These are phyloP conservation scores for Druon quercuslanigerum DNA, from an alignment of 1,140 invertebrate genomes.

Conservation along the genomic window DNA sequence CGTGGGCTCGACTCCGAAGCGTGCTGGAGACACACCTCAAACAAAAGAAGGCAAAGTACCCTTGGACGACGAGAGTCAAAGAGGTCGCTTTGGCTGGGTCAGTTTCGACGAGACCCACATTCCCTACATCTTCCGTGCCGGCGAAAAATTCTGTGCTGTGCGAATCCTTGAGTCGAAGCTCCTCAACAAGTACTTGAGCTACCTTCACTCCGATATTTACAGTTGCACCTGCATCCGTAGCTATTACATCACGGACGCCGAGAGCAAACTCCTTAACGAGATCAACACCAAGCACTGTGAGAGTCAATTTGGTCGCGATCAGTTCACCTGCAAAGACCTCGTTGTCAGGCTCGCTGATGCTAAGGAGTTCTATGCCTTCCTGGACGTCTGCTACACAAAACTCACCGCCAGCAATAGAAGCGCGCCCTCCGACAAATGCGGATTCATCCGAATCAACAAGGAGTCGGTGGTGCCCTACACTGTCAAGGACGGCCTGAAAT, in stretches of 20 bases:
- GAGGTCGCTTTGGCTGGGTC: slow-evolving; percentile 93
- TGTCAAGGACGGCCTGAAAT: slow-evolving; percentile 87
- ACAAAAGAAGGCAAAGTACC: slow-evolving; percentile 68
- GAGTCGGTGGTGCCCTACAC: slow-evolving; percentile 96
- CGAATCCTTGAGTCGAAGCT: slow-evolving; percentile 92
- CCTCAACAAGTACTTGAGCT: slow-evolving; percentile 89
- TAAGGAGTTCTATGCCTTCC: slow-evolving; percentile 92
- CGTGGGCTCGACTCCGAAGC: slow-evolving; percentile 39
- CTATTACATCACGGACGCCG: slow-evolving; percentile 94
- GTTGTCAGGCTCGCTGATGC: slow-evolving; percentile 92
- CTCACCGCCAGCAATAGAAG: slow-evolving; percentile 80
- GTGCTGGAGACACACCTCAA: slow-evolving; percentile 39
- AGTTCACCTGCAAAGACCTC: slow-evolving; percentile 92
- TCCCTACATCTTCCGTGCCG: slow-evolving; percentile 89
- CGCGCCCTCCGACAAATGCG: slow-evolving; percentile 85
- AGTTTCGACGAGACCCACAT: slow-evolving; percentile 89
- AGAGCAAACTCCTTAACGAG: slow-evolving; percentile 93
- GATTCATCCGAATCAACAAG: slow-evolving; percentile 95
- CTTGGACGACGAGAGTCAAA: slow-evolving; percentile 86
- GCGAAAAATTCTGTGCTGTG: slow-evolving; percentile 92
- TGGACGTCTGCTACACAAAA: slow-evolving; percentile 91
- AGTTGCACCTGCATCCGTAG: slow-evolving; percentile 92
- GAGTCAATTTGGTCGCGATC: slow-evolving; percentile 89
- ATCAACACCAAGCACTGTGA: slow-evolving; percentile 96
- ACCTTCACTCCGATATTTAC: slow-evolving; percentile 89